Evolutionary conservation across 2,113 vertebrate genomes (phyloP).

Genomic region (Struthidea cinerea): DNA sequence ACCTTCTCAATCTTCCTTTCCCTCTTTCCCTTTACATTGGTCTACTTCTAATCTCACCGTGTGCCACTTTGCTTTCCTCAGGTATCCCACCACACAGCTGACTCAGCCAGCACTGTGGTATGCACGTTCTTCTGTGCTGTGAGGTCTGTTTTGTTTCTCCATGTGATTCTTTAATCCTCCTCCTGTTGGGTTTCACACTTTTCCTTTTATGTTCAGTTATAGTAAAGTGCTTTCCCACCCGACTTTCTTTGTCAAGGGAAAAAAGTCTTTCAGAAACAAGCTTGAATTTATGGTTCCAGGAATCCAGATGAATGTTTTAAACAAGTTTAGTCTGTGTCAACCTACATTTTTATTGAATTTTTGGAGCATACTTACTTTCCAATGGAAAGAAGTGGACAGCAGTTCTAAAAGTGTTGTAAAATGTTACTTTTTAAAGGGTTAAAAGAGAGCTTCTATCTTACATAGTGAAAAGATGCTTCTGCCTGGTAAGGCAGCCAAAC

Average conservation of each 20-base stretch:
- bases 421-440: not conserved
- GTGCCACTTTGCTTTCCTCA: not conserved
- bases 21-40: not conserved
- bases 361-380: not conserved
- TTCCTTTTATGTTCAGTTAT: not conserved
- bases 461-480: not conserved
- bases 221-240: not conserved
- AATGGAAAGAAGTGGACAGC: not conserved
- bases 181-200: not conserved
- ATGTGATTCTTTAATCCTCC: not conserved
- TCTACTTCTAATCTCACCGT: not conserved
- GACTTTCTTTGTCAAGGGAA: not conserved
- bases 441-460: not conserved
- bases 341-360: not conserved
- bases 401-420: not conserved
- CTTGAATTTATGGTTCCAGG: not conserved
- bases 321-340: not conserved
- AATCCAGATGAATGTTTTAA: not conserved
- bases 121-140: accelerated
- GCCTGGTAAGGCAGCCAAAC: not conserved
- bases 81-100: not conserved
- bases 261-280: not conserved
- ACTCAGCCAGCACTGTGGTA: not conserved
- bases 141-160: not conserved
- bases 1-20: not conserved